Evolutionary conservation across 1,140 invertebrate species (phyloP).

Genomic region (Phocides pigmalion): DNA sequence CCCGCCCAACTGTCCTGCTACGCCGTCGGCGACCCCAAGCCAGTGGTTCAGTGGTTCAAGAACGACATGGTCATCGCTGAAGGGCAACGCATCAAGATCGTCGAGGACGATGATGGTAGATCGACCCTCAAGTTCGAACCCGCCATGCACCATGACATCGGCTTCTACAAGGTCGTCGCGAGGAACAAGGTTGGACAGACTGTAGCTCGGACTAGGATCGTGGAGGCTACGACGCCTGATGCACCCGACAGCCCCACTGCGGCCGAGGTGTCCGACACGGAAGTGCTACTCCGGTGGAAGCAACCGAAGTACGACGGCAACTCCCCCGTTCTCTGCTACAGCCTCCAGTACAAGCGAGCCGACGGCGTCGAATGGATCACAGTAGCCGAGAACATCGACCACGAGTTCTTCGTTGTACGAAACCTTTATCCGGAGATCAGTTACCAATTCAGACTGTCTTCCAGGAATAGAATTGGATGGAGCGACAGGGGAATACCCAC

Average conservation of each 20-base stretch:
- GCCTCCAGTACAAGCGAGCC: slow-evolving; percentile 90
- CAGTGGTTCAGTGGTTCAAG: slow-evolving; percentile 97
- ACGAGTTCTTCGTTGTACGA: slow-evolving; percentile 95
- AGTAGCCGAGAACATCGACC: slow-evolving; percentile 94
- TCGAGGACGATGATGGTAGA: slow-evolving; percentile 90
- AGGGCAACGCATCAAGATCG: slow-evolving; percentile 90
- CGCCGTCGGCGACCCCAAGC: slow-evolving; percentile 95
- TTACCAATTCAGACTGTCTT: slow-evolving; percentile 95
- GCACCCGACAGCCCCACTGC: slow-evolving; percentile 94
- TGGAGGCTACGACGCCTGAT: slow-evolving; percentile 89
- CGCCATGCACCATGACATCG: slow-evolving; percentile 91
- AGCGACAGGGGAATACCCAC: slow-evolving; percentile 92
- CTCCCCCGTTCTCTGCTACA: slow-evolving; percentile 92
- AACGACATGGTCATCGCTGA: slow-evolving; percentile 94
- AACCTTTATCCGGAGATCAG: slow-evolving; percentile 90
- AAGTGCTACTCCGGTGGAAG: slow-evolving; percentile 95
- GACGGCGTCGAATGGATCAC: slow-evolving; percentile 94
- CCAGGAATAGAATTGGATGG: slow-evolving; percentile 97
- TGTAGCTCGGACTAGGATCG: slow-evolving; percentile 89
- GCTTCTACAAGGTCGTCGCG: slow-evolving; percentile 98
- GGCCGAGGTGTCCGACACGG: slow-evolving; percentile 91
- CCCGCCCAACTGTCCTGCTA: slow-evolving; percentile 92
- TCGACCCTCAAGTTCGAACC: slow-evolving; percentile 91
- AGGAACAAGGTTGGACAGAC: slow-evolving; percentile 93
- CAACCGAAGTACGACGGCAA: slow-evolving; percentile 94